A percentile compares a stretch with the other conserved stretches of the same genome.
phyloP scores from a whole-genome alignment of 2,888 invertebrate species.

The Leptopterna dolabrata region DNA sequence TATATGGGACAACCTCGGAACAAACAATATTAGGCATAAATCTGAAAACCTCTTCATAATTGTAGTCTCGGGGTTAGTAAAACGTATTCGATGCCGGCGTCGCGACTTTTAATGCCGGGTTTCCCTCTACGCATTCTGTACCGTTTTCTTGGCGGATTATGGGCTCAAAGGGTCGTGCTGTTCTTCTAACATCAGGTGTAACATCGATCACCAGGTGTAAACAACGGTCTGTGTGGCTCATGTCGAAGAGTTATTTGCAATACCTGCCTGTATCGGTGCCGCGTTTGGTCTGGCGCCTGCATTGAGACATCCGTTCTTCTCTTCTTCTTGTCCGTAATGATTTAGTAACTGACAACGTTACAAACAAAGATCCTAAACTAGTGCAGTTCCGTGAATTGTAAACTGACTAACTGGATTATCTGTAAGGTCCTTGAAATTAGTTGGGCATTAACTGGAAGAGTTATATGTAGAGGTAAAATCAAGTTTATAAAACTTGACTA shows the following conservation, averaged over 20 bases:
- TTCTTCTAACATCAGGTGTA: slow-evolving; percentile 7
- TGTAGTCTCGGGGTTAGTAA: slow-evolving; percentile 18
- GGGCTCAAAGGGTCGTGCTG: not conserved
- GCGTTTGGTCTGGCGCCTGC: not conserved
- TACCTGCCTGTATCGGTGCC: not conserved
- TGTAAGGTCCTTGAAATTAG: too few species aligned
- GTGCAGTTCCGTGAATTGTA: too few species aligned
- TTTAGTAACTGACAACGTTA: too few species aligned
- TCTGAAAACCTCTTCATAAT: slow-evolving; percentile 25
- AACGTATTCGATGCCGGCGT: slow-evolving; percentile 32
- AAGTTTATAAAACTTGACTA: too few species aligned
- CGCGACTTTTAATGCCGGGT: slow-evolving; percentile 28
- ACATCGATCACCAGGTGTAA: slow-evolving; percentile 3
- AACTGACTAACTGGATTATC: too few species aligned
- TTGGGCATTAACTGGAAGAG: too few species aligned
- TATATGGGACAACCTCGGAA: slow-evolving; percentile 48
- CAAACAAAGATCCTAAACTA: not conserved
- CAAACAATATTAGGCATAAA: slow-evolving; percentile 47
- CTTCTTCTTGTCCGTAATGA: too few species aligned
- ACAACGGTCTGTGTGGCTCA: not conserved
- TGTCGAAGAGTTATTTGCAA: not conserved
- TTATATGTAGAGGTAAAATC: too few species aligned
- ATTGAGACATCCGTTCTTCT: too few species aligned
- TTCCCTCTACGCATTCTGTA: slow-evolving; percentile 17
- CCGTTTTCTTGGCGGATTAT: not conserved